Base-by-base conservation (phyloP, 1,140 invertebrate genomes). In the Drosophila santomea region DNA sequence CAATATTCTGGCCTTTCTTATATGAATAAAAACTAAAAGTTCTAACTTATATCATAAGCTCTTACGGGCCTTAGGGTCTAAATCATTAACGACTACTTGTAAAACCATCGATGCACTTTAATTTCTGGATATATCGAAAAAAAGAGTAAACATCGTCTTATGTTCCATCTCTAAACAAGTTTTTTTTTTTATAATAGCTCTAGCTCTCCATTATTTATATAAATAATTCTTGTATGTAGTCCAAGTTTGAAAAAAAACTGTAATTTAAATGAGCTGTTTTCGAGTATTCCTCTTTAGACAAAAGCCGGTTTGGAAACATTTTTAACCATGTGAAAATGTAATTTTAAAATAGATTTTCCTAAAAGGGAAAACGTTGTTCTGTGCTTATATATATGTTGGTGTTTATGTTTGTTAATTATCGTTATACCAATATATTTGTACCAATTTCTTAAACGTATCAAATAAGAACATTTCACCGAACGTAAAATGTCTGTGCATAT, bases 261-360 rank as follows among this genome's bases (percentile, higher is more conserved):
- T 8, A 10, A 8, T 59, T 25, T 35, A 23, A 43, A 63, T 63
- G 6, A 43, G 14, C 60, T 32, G 3, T 14, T 23, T 63, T 63
- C 60, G 38, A 43, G 58, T 23, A 15, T 20, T 36, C 23, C 2
- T 43, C 10, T 35, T 23, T 4, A 60, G 17, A 35, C 15, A 43
- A 14, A 64, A 64, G 38, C 12, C 44, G 20, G 25, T 66, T 66
- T 32, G 25, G 14, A 23, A 50, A 25, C 7, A 64, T 32, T 28
- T 45, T 48, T 63, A 15, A 66, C 10, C 43, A 64, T 39, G 43
- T 66, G 62, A n/a, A 62, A 64, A 64, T 38, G 44, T 45, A 66
- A 66, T 50, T 66, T 35, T 50, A 15, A 35, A 35, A 20, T 10
- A 52, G 35, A 36, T 66, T 23, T 66, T 48, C 35, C 20, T 14